phyloP scores from a whole-genome alignment of 53 echinoderm and acorn worm genomes.

The Henricia sp. region DNA sequence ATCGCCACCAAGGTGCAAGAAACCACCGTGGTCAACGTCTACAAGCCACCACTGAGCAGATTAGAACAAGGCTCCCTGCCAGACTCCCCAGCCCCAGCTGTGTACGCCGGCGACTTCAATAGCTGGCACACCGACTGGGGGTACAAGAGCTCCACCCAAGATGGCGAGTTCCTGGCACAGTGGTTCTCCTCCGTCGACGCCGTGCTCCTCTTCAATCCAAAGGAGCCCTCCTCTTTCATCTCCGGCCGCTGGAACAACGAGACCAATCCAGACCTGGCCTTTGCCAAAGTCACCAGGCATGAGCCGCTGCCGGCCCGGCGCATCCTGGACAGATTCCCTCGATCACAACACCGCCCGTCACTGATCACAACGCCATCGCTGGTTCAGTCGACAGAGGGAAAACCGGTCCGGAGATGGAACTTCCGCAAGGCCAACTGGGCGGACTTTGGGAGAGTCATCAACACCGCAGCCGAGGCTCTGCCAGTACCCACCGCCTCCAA shows the following conservation, averaged over 20 bases:
- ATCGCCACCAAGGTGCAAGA: neutral
- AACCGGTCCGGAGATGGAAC: too few relatives aligned
- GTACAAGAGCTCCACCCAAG: neutral
- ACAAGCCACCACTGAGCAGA: constrained; percentile 25
- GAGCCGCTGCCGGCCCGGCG: too few relatives aligned
- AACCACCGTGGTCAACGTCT: constrained; percentile 24
- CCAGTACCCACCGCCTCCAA: too few relatives aligned
- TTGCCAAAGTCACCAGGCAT: too few relatives aligned
- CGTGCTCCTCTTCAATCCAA: constrained; percentile 7
- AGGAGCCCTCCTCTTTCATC: constrained; percentile 8
- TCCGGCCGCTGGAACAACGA: constrained; percentile 4
- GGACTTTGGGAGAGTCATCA: too few relatives aligned
- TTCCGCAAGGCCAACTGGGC: too few relatives aligned
- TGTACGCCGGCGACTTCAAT: constrained; percentile 30
- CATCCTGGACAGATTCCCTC: too few relatives aligned
- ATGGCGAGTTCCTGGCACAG: constrained; percentile 13
- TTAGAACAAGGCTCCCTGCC: neutral
- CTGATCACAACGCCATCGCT: too few relatives aligned
- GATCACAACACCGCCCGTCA: too few relatives aligned
- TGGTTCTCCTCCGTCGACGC: neutral
- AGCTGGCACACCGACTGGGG: constrained; percentile 33
- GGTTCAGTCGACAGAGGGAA: too few relatives aligned
- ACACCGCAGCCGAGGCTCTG: too few relatives aligned
- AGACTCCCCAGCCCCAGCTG: neutral
- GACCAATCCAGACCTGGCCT: constrained; percentile 32